A percentile compares a stretch with the other conserved stretches of the same genome.
Evolutionary conservation across 2,113 vertebrate genomes (phyloP).

Genomic region (Xyliphius kryptos): DNA sequence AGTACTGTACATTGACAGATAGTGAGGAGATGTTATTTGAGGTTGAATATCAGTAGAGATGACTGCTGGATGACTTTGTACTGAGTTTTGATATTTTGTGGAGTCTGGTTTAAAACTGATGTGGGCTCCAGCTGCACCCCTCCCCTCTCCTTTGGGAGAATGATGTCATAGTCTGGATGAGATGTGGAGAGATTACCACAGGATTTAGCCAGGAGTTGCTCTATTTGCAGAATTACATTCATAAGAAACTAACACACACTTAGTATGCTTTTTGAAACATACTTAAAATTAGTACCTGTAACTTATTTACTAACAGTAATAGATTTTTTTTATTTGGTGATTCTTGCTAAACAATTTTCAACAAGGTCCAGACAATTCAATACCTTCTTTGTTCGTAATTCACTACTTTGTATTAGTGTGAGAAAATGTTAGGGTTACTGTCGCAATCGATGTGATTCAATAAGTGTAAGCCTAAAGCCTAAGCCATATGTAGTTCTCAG

Average conservation of each 20-base stretch:
- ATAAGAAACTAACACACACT: background rate
- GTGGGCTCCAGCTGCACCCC: conserved; percentile 33
- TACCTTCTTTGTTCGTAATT: background rate
- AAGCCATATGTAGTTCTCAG: conserved; percentile 13
- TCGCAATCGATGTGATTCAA: conserved; percentile 23
- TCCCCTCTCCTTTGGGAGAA: conserved; percentile 41
- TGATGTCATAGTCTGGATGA: conserved; percentile 57
- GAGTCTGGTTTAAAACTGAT: conserved; percentile 25
- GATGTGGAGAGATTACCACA: conserved; percentile 52
- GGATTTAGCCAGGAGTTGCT: conserved; percentile 34
- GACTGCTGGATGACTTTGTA: conserved; percentile 4
- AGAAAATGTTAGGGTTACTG: conserved; percentile 9
- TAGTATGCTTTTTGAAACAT: background rate
- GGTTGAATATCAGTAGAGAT: conserved; percentile 1
- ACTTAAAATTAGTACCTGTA: no score
- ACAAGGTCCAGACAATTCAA: background rate
- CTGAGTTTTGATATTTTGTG: conserved; percentile 24
- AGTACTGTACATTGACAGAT: background rate
- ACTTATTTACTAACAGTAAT: no score
- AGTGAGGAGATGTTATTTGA: background rate
- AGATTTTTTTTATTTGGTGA: no score
- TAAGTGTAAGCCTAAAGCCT: conserved; percentile 11
- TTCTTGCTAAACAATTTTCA: background rate
- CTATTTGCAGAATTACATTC: conserved; percentile 34
- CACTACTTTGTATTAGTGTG: conserved; percentile 1